Percentiles rank a stretch among this genome's conserved stretches.
Conservation (phyloP, 2,113 vertebrate genomes). For the Pelobates fuscus region DNA sequence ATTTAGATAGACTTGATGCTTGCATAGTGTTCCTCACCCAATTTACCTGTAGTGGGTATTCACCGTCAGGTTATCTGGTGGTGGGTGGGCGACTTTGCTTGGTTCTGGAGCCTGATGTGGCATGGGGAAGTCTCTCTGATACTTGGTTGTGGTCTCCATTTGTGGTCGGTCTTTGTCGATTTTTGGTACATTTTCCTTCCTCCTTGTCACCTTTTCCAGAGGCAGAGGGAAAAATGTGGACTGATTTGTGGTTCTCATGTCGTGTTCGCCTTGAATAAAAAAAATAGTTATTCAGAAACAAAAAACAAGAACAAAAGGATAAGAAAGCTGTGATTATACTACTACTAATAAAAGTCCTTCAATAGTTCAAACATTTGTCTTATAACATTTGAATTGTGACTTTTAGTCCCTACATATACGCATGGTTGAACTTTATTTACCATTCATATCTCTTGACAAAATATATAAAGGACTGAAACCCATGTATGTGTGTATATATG, state of each 20-base stretch:
- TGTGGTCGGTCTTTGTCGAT: constrained; percentile 21
- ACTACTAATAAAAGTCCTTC: no score
- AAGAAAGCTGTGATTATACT: neutral
- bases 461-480: no score
- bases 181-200: constrained; percentile 4
- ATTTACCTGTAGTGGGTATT: constrained; percentile 66
- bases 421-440: no score
- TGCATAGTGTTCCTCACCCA: no score
- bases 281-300: neutral
- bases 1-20: no score
- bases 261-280: constrained; percentile 52
- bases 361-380: no score
- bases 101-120: constrained; percentile 49
- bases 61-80: constrained; percentile 71
- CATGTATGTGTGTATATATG: no score
- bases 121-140: constrained; percentile 67
- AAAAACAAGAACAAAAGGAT: neutral
- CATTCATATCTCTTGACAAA: no score
- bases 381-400: no score
- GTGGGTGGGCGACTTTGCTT: constrained; percentile 58
- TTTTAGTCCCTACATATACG: no score
- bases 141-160: constrained; percentile 57
- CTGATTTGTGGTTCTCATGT: constrained; percentile 56
- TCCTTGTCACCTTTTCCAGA: constrained; percentile 30
- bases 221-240: constrained; percentile 53